Evolutionary conservation across 2,113 vertebrate genomes (phyloP).

Genomic region (Manacus vitellinus): DNA sequence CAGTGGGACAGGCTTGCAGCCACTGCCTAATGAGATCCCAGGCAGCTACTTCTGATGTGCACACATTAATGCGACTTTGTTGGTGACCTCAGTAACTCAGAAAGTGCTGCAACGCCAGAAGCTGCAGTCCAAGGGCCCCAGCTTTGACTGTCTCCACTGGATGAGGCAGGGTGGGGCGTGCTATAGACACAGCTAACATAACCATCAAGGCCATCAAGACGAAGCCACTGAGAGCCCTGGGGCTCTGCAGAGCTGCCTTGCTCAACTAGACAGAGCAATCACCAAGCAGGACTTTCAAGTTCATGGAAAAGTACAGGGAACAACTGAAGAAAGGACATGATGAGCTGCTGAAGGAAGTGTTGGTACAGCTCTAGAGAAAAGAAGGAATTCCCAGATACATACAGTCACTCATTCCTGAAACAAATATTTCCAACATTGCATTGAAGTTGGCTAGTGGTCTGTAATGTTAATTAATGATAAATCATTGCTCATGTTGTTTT

Average conservation of each 20-base stretch:
- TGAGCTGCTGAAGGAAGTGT: background rate
- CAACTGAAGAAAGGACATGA: background rate
- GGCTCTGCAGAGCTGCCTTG: background rate
- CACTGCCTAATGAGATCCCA: background rate
- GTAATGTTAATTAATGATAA: background rate
- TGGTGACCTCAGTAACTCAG: background rate
- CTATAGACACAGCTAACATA: background rate
- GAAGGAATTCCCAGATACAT: background rate
- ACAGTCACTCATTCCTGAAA: background rate
- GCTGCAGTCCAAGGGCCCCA: background rate
- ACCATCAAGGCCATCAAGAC: too few relatives aligned
- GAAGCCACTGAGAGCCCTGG: background rate
- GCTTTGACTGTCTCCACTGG: background rate
- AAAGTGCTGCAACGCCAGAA: background rate
- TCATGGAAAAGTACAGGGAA: background rate
- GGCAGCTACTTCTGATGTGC: background rate
- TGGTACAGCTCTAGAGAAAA: background rate
- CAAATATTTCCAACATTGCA: background rate
- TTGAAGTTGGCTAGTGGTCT: background rate
- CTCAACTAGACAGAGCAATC: background rate
- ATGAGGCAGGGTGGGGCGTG: fast-evolving
- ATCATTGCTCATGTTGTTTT: background rate
- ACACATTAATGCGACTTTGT: fast-evolving
- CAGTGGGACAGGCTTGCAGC: background rate
- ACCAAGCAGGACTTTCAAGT: background rate